These are phyloP conservation scores for Himantopus leucocephalus DNA, from an alignment of 2,113 vertebrate species.

Conservation along the genomic window DNA sequence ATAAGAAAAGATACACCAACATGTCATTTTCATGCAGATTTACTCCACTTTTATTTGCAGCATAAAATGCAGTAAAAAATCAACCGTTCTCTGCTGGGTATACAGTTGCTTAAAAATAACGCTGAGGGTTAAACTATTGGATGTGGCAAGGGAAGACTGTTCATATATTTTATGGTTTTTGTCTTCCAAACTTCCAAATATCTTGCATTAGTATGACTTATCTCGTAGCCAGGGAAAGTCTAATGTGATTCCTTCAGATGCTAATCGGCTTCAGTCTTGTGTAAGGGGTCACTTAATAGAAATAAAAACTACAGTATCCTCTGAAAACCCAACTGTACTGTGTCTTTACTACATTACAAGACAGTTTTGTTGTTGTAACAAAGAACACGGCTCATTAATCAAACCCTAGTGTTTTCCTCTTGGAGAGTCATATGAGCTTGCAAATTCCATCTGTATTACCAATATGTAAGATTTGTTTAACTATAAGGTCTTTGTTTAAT, in stretches of 20 bases:
- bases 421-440: neutral
- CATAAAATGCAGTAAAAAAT: neutral
- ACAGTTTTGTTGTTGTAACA: neutral
- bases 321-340: neutral
- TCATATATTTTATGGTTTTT: neutral
- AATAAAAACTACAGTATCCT: neutral
- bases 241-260: neutral
- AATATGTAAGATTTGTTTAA: neutral
- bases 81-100: neutral
- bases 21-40: neutral
- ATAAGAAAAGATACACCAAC: neutral
- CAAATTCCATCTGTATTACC: neutral
- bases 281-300: neutral
- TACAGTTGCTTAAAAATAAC: neutral
- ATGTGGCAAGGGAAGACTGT: rapidly evolving
- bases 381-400: neutral
- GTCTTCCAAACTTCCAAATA: neutral
- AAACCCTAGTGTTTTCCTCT: neutral
- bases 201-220: neutral
- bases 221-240: neutral
- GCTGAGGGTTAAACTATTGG: neutral
- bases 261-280: neutral
- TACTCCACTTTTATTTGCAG: neutral
- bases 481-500: neutral
- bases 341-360: neutral